Base-by-base conservation (phyloP, 2,113 vertebrate species). In the zebrafish (Danio rerio) region DNA sequence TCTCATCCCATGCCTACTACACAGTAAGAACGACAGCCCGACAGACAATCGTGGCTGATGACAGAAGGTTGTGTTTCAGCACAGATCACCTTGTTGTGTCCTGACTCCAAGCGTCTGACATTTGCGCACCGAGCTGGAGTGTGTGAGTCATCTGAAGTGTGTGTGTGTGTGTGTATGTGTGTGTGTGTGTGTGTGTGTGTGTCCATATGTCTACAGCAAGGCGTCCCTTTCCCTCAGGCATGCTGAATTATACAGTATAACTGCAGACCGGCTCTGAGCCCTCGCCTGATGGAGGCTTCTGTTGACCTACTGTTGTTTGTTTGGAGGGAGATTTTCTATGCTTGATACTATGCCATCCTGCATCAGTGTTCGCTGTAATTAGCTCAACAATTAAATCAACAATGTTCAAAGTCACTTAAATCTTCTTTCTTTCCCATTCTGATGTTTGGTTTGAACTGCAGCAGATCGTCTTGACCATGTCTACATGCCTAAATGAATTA, bases 61-160 rank as follows among this genome's bases (percentile, higher is more conserved):
- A 59, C 53, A 31, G 12, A 21, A 59, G 53, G 9, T 47, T 49
- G 1, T 4, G 21, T 15, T 16, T 15, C 7, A 11, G 6, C 20
- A 6, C 13, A 55, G 56, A 61, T 59, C 73, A 21, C 73, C 73
- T 75, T 20, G 53, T 59, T 61, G 12, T 49, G 58, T 77, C 74
- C 74, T 77, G 9, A 59, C 42, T 47, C 18, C 21, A 20, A 62
- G 58, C 43, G 43, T 15, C 11, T 62, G 56, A 50, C 58, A 18
- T 77, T 43, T 61, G 42, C 0, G 13, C 6, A 7, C n/a, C 15
- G 56, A 75, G 72, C 55, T 16, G 6, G 72, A 45, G 40, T 10
- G 13, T 53, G 70, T 78, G 63, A 55, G 52, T 69, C 72, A 75
- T 75, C 55, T 59, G 55, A 75, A n/a, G 18, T 20, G 78, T 73